phyloP scores from a whole-genome alignment of 2,113 vertebrate species.

The Tor tambroides region DNA sequence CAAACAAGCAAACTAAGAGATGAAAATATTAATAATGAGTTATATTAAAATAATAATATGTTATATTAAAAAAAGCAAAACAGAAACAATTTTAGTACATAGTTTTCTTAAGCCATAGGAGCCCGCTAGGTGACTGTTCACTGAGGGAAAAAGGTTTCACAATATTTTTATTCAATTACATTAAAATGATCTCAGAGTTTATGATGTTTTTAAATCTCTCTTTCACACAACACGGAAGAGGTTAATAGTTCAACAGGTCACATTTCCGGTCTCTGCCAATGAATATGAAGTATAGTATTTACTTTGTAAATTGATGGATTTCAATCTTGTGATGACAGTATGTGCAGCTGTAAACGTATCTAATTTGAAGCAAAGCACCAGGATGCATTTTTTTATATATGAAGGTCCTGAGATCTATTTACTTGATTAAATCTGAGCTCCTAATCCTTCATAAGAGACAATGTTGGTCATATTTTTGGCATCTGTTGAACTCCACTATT shows the following conservation, averaged over 20 bases:
- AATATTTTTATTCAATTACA: constrained; percentile 1
- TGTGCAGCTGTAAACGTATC: constrained; percentile 27
- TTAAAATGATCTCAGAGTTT: constrained; percentile 22
- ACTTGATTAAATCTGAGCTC: constrained; percentile 51
- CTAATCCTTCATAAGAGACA: constrained; percentile 44
- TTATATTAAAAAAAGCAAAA: background rate
- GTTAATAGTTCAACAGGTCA: constrained; percentile 38
- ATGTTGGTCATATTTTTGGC: constrained; percentile 10
- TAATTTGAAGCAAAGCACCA: constrained; percentile 37
- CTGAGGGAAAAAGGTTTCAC: background rate
- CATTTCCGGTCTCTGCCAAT: constrained; percentile 31
- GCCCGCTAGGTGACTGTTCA: background rate
- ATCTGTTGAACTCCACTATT: constrained; percentile 9
- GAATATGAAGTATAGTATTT: constrained; percentile 3
- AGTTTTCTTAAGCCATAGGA: background rate
- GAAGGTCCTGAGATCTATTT: constrained; percentile 38
- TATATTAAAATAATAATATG: background rate
- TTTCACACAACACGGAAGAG: constrained; percentile 30
- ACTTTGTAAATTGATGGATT: constrained; percentile 43
- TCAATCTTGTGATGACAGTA: constrained; percentile 37
- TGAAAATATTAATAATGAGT: background rate
- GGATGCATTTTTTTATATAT: constrained; percentile 1
- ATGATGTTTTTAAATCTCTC: constrained; percentile 8
- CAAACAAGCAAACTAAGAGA: background rate
- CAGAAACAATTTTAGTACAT: background rate